These are phyloP conservation scores for Drosophila colorata DNA, from an alignment of 2,888 invertebrate species.

Conservation along the genomic window DNA sequence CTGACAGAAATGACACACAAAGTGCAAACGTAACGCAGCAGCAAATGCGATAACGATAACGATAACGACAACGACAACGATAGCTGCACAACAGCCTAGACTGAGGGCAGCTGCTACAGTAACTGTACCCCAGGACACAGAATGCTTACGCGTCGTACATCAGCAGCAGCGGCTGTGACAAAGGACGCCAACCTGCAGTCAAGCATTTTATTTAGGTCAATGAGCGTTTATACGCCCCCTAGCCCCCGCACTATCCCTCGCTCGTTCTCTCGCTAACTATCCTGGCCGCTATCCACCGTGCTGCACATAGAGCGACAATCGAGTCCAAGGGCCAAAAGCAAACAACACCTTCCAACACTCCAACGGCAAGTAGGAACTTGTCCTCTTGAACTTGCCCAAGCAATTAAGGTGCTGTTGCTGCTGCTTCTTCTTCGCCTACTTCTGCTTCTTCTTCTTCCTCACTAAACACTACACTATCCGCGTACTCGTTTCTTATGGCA, in stretches of 20 bases:
- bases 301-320: not conserved
- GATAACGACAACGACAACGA: slow-evolving; percentile 36
- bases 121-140: slow-evolving; percentile 2
- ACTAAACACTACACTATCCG: slow-evolving; percentile 5
- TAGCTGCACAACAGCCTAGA: not conserved
- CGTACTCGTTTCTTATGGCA: slow-evolving; percentile 6
- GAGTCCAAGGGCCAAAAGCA: slow-evolving; percentile 3
- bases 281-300: too few relatives aligned
- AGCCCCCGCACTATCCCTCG: not conserved
- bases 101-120: slow-evolving; percentile 15
- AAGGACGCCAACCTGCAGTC: slow-evolving; percentile 40
- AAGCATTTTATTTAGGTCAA: slow-evolving; percentile 78
- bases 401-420: slow-evolving; percentile 40
- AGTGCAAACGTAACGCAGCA: slow-evolving; percentile 59
- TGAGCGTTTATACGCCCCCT: slow-evolving; percentile 44
- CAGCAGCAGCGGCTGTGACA: slow-evolving; percentile 26
- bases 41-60: slow-evolving; percentile 70
- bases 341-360: slow-evolving; percentile 28
- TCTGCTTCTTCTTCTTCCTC: not conserved
- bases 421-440: not conserved
- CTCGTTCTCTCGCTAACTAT: not conserved
- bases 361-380: slow-evolving; percentile 3
- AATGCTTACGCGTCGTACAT: slow-evolving; percentile 31
- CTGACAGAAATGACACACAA: slow-evolving; percentile 65
- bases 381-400: slow-evolving; percentile 42